phyloP scores from a whole-genome alignment of 2,888 invertebrate genomes.

The Hesperia comma region DNA sequence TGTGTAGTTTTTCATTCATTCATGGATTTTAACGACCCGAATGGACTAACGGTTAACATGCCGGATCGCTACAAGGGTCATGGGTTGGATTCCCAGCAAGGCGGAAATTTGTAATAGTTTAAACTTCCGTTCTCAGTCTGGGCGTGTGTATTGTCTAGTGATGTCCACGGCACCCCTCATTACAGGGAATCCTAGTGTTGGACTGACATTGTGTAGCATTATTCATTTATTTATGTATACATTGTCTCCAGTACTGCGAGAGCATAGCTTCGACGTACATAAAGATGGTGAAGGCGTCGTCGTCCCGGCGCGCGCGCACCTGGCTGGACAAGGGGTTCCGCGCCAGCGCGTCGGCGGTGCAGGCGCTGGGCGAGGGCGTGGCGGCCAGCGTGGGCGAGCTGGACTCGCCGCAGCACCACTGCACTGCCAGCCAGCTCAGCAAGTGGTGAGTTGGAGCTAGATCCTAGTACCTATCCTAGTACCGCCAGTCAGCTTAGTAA shows the following conservation, averaged over 20 bases:
- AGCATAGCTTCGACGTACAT: constrained; percentile 90
- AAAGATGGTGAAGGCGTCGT: constrained; percentile 84
- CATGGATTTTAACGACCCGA: no score
- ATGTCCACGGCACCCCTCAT: no score
- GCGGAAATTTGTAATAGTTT: no score
- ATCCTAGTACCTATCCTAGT: no score
- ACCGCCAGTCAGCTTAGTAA: no score
- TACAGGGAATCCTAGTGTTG: no score
- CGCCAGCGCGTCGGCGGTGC: constrained; percentile 68
- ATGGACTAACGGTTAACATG: no score
- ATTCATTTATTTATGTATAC: neutral
- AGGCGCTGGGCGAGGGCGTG: constrained; percentile 73
- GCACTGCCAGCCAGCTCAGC: constrained; percentile 56
- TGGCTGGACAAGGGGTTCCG: constrained; percentile 76
- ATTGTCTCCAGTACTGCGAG: constrained; percentile 86
- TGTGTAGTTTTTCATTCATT: no score
- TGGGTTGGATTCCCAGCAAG: no score
- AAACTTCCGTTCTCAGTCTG: no score
- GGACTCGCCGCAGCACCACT: constrained; percentile 60
- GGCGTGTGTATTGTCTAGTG: no score
- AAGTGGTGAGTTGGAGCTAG: constrained; percentile 75
- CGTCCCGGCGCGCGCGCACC: constrained; percentile 53
- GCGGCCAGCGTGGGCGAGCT: constrained; percentile 63
- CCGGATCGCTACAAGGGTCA: no score
- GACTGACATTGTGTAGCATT: neutral